Percentiles rank a stretch among this genome's conserved stretches.
Evolutionary conservation across 2,888 invertebrate species (phyloP).

Genomic region (Trichogramma dendrolimi): DNA sequence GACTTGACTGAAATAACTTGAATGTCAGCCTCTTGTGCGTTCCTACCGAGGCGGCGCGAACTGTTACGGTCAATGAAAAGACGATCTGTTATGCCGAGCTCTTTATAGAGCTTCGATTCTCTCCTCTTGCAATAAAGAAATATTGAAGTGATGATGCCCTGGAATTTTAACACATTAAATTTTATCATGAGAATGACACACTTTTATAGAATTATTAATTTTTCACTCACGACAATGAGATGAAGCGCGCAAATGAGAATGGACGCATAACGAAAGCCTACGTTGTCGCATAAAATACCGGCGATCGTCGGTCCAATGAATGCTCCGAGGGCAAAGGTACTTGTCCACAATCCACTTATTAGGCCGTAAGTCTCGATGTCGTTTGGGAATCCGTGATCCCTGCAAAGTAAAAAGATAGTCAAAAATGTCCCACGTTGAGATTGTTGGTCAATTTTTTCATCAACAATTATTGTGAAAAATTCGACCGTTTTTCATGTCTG

Average conservation of each 20-base stretch:
- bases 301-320: conserved; percentile 76
- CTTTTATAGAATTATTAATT: not conserved
- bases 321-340: conserved; percentile 81
- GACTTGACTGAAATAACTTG: conserved; percentile 63
- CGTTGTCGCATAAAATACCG: conserved; percentile 69
- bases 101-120: conserved; percentile 48
- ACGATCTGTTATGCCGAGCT: conserved; percentile 40
- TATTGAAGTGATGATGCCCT: conserved; percentile 49
- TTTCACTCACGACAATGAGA: conserved; percentile 60
- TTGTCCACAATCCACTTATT: conserved; percentile 86
- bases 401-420: conserved; percentile 38
- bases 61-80: conserved; percentile 42
- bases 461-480: no score
- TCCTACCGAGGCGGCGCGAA: conserved; percentile 33
- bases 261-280: conserved; percentile 69
- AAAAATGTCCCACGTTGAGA: no score
- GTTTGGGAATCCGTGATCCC: conserved; percentile 72
- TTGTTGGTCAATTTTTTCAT: no score
- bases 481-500: no score
- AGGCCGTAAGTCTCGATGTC: conserved; percentile 83
- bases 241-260: conserved; percentile 68
- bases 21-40: conserved; percentile 21
- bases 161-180: conserved; percentile 9
- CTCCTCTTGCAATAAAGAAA: conserved; percentile 45
- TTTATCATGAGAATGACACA: not conserved